A percentile compares a stretch with the other conserved stretches of the same genome.
These are phyloP conservation scores for Riparia riparia DNA, from an alignment of 2,113 vertebrate species.

Conservation along the genomic window DNA sequence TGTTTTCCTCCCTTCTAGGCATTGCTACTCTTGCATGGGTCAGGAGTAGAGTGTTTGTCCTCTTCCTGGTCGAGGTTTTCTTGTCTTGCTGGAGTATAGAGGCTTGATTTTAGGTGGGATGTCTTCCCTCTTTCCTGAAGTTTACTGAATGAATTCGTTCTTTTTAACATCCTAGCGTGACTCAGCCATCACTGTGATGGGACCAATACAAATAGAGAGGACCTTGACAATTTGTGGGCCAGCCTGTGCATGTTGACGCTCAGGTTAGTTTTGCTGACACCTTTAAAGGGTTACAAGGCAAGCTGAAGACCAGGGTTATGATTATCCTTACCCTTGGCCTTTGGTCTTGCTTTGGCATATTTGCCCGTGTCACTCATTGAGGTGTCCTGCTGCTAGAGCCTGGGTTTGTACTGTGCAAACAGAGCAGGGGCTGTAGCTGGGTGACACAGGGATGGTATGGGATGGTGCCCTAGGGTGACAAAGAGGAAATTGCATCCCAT, in stretches of 20 bases:
- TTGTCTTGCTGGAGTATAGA: not conserved
- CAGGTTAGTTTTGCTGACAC: not conserved
- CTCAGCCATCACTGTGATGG: not conserved
- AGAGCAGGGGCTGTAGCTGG: not conserved
- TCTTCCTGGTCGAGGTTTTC: rapidly evolving
- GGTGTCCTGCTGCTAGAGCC: not conserved
- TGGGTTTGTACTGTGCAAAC: not conserved
- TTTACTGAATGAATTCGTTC: not conserved
- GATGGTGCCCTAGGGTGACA: not conserved
- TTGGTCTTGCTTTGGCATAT: not conserved
- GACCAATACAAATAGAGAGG: not conserved
- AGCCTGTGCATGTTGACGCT: not conserved
- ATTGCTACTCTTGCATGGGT: not conserved
- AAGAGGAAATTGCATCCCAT: not conserved
- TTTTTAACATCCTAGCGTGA: not conserved
- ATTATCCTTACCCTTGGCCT: not conserved
- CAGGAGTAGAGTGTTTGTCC: not conserved
- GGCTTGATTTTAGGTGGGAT: not conserved
- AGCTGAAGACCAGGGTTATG: not conserved
- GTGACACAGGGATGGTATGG: not conserved
- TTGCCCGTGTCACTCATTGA: not conserved
- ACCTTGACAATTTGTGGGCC: not conserved
- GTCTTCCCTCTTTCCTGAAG: not conserved
- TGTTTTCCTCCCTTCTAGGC: not conserved
- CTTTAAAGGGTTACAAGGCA: not conserved